These are phyloP conservation scores for Pomatorhinus ruficollis DNA, from an alignment of 2,113 vertebrate genomes.

Conservation along the genomic window DNA sequence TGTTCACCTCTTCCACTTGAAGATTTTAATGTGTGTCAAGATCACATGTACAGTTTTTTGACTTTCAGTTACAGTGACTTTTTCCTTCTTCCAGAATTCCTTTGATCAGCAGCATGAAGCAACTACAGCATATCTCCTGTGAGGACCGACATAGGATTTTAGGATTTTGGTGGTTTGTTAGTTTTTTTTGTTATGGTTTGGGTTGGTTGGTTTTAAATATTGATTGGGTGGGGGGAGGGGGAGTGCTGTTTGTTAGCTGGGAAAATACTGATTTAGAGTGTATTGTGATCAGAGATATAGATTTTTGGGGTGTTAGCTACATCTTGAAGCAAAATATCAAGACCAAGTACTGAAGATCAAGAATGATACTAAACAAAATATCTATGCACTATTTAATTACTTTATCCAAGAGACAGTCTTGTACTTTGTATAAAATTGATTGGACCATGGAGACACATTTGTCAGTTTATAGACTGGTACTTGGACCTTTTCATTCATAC, in stretches of 20 bases:
- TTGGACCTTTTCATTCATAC: neutral
- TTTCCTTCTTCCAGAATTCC: neutral
- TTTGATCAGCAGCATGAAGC: neutral
- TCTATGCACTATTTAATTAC: neutral
- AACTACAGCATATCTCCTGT: neutral
- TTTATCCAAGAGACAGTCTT: neutral
- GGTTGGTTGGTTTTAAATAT: neutral
- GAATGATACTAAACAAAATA: neutral
- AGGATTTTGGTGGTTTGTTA: neutral
- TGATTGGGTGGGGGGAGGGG: accelerated
- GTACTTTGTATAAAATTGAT: neutral
- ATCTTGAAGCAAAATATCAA: neutral
- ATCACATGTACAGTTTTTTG: neutral
- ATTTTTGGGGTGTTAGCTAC: neutral
- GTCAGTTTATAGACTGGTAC: neutral
- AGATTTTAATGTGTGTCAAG: neutral
- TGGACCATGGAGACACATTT: neutral
- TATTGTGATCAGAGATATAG: neutral
- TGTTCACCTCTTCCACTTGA: neutral
- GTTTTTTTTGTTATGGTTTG: neutral
- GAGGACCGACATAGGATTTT: neutral
- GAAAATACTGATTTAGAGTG: neutral
- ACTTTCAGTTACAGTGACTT: neutral
- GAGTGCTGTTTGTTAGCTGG: neutral
- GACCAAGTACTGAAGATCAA: neutral